These are phyloP conservation scores for Dendrolimus kikuchii DNA, from an alignment of 1,140 invertebrate genomes.

Conservation along the genomic window DNA sequence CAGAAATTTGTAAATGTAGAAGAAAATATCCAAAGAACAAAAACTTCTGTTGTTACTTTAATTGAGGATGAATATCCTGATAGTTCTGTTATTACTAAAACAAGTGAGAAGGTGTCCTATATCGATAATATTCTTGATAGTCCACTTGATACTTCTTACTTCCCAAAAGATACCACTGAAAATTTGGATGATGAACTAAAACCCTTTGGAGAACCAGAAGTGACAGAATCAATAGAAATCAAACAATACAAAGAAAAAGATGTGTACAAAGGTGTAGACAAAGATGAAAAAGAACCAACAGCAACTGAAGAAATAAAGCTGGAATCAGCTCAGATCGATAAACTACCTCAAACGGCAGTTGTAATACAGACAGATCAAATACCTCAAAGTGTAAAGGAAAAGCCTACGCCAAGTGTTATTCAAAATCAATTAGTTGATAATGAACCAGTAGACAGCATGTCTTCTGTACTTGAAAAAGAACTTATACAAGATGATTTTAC, in stretches of 20 bases:
- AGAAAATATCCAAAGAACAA: slow-evolving; percentile 41
- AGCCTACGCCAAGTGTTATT: no score
- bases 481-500: slow-evolving; percentile 17
- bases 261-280: not conserved
- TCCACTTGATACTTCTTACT: not conserved
- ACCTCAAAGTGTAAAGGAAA: no score
- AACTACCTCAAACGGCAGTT: no score
- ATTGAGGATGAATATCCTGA: slow-evolving; percentile 63
- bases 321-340: no score
- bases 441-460: no score
- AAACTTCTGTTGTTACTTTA: slow-evolving; percentile 52
- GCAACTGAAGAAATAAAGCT: no score
- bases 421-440: no score
- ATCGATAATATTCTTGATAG: slow-evolving; percentile 28
- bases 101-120: slow-evolving; percentile 51
- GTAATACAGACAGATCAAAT: no score
- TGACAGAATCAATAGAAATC: slow-evolving; percentile 29
- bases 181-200: slow-evolving; percentile 26
- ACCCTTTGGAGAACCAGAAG: slow-evolving; percentile 33
- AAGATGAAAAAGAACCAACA: no score
- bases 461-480: slow-evolving; percentile 11
- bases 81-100: slow-evolving; percentile 57
- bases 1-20: slow-evolving; percentile 38
- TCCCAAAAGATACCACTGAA: slow-evolving; percentile 13
- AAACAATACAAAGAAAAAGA: slow-evolving; percentile 39